A percentile compares a stretch with the other conserved stretches of the same genome.
These are phyloP conservation scores for Rhagoletis zephyria DNA, from an alignment of 1,140 invertebrate genomes.

Conservation along the genomic window DNA sequence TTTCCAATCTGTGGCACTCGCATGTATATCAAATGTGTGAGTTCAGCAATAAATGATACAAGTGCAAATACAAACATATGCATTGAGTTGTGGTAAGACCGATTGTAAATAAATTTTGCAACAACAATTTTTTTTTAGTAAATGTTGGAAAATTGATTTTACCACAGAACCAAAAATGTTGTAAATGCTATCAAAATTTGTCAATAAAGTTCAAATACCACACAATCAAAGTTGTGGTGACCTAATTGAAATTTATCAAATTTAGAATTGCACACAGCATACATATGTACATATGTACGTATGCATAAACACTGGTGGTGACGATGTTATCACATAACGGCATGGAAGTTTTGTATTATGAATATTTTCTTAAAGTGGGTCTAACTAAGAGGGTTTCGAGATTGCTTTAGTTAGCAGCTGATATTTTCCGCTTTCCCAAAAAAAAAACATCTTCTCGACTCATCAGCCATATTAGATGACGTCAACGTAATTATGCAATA, in stretches of 20 bases:
- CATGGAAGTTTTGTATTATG: no score
- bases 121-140: not conserved
- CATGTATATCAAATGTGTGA: no score
- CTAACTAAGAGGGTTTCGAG: no score
- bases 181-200: not conserved
- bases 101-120: not conserved
- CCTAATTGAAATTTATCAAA: not conserved
- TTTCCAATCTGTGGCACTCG: not conserved
- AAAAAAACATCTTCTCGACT: no score
- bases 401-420: no score
- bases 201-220: slow-evolving; percentile 20
- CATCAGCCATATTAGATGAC: no score
- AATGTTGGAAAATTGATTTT: not conserved
- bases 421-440: no score
- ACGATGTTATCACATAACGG: no score
- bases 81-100: not conserved
- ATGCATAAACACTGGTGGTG: not conserved
- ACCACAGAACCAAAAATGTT: not conserved
- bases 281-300: not conserved
- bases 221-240: not conserved
- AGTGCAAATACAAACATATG: not conserved
- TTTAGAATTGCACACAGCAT: not conserved
- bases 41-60: not conserved
- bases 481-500: no score
- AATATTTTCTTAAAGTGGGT: no score